Base-by-base conservation (phyloP, 2,888 invertebrate genomes). In the Acronicta psi region DNA sequence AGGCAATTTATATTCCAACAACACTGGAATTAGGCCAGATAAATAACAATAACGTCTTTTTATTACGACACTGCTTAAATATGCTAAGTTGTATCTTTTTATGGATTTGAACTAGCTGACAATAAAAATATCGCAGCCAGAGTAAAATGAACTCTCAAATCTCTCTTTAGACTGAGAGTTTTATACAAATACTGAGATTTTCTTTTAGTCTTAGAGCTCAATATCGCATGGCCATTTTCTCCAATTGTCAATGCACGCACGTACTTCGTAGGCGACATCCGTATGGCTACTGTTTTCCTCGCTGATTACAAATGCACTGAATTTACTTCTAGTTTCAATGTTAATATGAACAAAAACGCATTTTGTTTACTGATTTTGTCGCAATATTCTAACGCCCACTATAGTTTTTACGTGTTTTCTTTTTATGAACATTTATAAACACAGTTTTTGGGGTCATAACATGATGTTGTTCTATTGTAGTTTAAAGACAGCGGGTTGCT, bases 251-350 rank as follows among this genome's bases (percentile, higher is more conserved):
- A 82, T 88, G 81, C 76, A 75, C 72, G 78, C 93, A 93, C 93
- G 93, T 93, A 85, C 62, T 54, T 64, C 75, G 89, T 87, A 86
- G 87, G 87, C 86, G 88, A 87, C 85, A 87, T 86, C 83, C 86
- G 85, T 86, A 83, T 80, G 84, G 89, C 92, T 92, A 87, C 92
- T 85, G 89, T 88, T 88, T 88, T 86, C 85, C 76, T 81, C 77
- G 65, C 82, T 87, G 90, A 87, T 89, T 89, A 90, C 86, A 85
- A 89, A 89, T 88, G 83, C 81, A 81, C 81, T 80, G 81, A 85
- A 84, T 84, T 85, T 81, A 79, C 77, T 80, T 83, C 72, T 76
- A 66, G 71, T 73, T 78, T 73, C 74, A 71, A 77, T 77, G 76
- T 73, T 66, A 60, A 64, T 74, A 69, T 75, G 78, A 77, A 81